Evolutionary conservation across 1,140 invertebrate genomes (phyloP).

Genomic region (Magallana ariakensis): DNA sequence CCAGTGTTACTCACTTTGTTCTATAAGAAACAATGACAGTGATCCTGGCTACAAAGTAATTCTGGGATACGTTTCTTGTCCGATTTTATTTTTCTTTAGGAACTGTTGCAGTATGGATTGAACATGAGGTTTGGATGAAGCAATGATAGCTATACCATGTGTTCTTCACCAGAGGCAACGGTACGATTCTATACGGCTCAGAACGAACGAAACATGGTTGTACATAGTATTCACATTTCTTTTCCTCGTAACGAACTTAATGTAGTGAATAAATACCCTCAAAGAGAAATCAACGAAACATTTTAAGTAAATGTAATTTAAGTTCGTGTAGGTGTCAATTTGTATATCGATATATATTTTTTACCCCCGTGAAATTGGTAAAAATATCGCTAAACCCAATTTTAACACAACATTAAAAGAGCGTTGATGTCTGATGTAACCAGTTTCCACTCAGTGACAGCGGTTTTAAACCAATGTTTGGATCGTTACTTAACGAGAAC

Average conservation of each 20-base stretch:
- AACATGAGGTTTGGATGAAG: not conserved
- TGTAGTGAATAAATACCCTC: not conserved
- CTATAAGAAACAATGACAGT: not conserved
- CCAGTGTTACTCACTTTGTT: not conserved
- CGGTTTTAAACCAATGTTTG: not conserved
- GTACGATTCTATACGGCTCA: not conserved
- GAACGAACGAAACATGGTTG: not conserved
- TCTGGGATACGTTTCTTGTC: not conserved
- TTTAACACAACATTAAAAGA: not conserved
- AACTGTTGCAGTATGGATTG: not conserved
- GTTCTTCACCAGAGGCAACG: not conserved
- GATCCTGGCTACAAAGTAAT: not conserved
- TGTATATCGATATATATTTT: not conserved
- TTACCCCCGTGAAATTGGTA: conserved; percentile 9
- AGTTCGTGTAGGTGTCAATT: conserved; percentile 5
- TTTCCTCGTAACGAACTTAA: not conserved
- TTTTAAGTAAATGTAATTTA: conserved; percentile 18
- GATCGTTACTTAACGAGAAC: not conserved
- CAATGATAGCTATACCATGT: conserved; percentile 17
- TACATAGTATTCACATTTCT: not conserved
- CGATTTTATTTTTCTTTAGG: no score
- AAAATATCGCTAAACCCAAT: not conserved
- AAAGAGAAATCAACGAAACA: not conserved
- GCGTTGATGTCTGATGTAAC: not conserved
- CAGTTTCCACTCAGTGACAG: not conserved